Percentiles rank a stretch among this genome's conserved stretches.
Conservation (phyloP, 2,113 vertebrate species). For the Otus sunia region DNA sequence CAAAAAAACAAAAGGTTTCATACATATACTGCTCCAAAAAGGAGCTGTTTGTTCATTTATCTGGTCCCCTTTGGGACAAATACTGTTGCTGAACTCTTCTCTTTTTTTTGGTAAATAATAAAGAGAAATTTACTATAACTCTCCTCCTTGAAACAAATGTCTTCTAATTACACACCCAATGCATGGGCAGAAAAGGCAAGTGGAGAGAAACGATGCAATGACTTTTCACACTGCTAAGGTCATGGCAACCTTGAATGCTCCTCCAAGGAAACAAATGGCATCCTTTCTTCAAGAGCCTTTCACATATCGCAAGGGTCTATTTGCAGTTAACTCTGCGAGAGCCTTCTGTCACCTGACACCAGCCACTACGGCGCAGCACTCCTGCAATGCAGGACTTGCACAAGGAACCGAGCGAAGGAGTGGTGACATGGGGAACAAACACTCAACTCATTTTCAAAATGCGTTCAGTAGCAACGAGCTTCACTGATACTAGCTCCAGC, state of each 20-base stretch:
- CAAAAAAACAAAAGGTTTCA: neutral
- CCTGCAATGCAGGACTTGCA: neutral
- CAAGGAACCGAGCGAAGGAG: neutral
- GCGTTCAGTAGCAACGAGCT: neutral
- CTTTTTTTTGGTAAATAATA: neutral
- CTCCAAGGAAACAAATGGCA: neutral
- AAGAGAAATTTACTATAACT: neutral
- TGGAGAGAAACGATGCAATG: neutral
- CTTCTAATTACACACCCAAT: neutral
- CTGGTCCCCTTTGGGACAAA: neutral
- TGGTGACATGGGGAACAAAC: neutral
- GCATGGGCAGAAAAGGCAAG: neutral
- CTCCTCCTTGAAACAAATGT: neutral
- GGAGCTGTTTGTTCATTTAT: neutral
- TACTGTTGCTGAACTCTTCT: neutral
- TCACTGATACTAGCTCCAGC: neutral
- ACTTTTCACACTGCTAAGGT: neutral
- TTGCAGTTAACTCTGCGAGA: neutral
- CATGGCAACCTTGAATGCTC: neutral
- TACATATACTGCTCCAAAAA: neutral
- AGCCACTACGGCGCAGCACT: neutral
- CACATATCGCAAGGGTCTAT: neutral
- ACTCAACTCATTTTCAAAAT: neutral
- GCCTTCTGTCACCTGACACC: neutral
- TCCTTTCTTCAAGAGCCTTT: neutral